A percentile compares a stretch with the other conserved stretches of the same genome.
Evolutionary conservation across 2,113 vertebrate species (phyloP).

Genomic region (Rhegmatorhina hoffmannsi): DNA sequence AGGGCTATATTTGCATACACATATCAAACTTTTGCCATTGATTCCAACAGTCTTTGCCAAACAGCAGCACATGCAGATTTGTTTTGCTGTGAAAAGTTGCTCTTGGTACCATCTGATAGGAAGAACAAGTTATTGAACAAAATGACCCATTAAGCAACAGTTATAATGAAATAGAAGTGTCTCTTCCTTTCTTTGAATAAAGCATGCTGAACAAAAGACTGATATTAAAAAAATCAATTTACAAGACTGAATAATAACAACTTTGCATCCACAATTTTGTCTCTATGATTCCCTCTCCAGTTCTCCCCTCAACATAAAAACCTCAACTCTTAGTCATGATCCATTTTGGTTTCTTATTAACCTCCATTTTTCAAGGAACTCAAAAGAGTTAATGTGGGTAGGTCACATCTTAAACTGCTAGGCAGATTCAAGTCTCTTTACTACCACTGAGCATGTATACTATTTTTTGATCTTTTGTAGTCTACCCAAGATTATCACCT

Average conservation of each 20-base stretch:
- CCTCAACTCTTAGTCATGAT: background rate
- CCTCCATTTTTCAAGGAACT: background rate
- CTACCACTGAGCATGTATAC: background rate
- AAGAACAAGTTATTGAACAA: slow-evolving; percentile 41
- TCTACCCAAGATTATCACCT: background rate
- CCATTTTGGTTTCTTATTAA: background rate
- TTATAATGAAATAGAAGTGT: background rate
- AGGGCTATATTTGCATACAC: background rate
- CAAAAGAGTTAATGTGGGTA: background rate
- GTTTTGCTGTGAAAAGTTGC: background rate
- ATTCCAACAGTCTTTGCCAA: background rate
- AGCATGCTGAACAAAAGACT: background rate
- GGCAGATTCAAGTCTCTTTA: background rate
- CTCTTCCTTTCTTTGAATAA: background rate
- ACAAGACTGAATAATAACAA: background rate
- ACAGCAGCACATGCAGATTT: background rate
- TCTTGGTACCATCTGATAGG: slow-evolving; percentile 6
- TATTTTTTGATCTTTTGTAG: background rate
- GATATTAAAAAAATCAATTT: background rate
- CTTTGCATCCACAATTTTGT: background rate
- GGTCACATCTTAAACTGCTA: background rate
- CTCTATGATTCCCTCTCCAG: background rate
- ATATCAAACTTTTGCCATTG: background rate
- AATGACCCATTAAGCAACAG: background rate
- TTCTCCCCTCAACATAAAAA: background rate